A percentile compares a stretch with the other conserved stretches of the same genome.
phyloP scores from a whole-genome alignment of 2,113 vertebrate genomes.

The Gnathonemus longibarbis region DNA sequence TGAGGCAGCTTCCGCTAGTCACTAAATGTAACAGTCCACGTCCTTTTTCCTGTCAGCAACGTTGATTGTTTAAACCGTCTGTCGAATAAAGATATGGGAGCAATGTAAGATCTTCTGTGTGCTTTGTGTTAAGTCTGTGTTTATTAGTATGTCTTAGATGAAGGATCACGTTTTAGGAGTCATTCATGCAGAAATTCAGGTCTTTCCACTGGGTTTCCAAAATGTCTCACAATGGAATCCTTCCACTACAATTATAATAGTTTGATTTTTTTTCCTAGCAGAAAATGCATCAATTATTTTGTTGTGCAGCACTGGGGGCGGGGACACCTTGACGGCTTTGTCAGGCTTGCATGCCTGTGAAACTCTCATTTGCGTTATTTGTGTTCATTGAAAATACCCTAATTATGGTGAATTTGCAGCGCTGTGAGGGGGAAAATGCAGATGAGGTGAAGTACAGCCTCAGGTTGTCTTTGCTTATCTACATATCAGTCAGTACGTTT shows the following conservation, averaged over 20 bases:
- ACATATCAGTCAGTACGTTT: not conserved
- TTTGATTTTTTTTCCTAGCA: not conserved
- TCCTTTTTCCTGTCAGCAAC: not conserved
- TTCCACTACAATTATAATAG: not conserved
- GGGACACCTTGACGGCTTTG: not conserved
- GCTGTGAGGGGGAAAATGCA: not conserved
- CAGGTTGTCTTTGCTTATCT: not conserved
- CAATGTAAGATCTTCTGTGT: not conserved
- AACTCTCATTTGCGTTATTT: not conserved
- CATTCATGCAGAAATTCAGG: not conserved
- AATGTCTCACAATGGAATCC: not conserved
- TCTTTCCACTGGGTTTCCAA: not conserved
- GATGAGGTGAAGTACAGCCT: not conserved
- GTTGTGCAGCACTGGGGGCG: not conserved
- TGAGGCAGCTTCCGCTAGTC: not conserved
- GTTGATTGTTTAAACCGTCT: not conserved
- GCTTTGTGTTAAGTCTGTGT: not conserved
- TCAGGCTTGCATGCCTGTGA: not conserved
- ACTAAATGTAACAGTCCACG: not conserved
- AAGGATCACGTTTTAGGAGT: not conserved
- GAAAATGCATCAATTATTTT: conserved; percentile 4
- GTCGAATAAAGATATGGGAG: not conserved
- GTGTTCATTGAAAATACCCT: not conserved
- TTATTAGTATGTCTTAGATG: not conserved
- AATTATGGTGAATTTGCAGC: not conserved